Conservation (phyloP, 2,797 vertebrate genomes). For the Enteromius unitaeniatus region DNA sequence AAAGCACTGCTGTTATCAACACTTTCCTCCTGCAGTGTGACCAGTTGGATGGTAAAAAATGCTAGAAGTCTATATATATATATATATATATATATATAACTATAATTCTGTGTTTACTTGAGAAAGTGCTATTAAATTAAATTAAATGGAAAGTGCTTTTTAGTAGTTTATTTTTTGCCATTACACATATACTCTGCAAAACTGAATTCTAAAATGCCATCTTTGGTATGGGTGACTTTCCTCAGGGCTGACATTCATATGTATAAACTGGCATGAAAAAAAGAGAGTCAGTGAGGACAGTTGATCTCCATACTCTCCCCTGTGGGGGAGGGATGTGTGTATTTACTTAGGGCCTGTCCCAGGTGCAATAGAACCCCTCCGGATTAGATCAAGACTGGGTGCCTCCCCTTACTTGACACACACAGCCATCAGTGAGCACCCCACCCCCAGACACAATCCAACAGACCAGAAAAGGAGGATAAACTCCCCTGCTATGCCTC, state of each 20-base stretch:
- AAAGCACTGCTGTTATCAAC: too few species aligned
- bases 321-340: conserved; percentile 61
- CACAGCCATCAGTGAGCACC: conserved; percentile 53
- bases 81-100: too few species aligned
- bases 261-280: not conserved
- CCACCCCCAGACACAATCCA: conserved; percentile 62
- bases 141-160: not conserved
- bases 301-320: conserved; percentile 11
- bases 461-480: conserved; percentile 62
- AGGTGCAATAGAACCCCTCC: conserved; percentile 74
- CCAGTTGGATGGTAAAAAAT: too few species aligned
- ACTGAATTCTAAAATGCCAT: too few species aligned
- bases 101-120: not conserved
- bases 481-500: conserved; percentile 57
- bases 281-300: not conserved
- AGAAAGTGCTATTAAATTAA: not conserved
- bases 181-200: too few species aligned
- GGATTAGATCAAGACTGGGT: conserved; percentile 68
- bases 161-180: not conserved
- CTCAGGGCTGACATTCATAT: too few species aligned
- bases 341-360: conserved; percentile 76
- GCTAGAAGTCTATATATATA: too few species aligned
- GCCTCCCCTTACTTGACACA: conserved; percentile 54
- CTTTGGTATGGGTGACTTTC: too few species aligned
- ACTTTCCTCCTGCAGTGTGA: too few species aligned